Evolutionary conservation across 2,113 vertebrate genomes (phyloP).

Genomic region (Ivindomyrus marchei): DNA sequence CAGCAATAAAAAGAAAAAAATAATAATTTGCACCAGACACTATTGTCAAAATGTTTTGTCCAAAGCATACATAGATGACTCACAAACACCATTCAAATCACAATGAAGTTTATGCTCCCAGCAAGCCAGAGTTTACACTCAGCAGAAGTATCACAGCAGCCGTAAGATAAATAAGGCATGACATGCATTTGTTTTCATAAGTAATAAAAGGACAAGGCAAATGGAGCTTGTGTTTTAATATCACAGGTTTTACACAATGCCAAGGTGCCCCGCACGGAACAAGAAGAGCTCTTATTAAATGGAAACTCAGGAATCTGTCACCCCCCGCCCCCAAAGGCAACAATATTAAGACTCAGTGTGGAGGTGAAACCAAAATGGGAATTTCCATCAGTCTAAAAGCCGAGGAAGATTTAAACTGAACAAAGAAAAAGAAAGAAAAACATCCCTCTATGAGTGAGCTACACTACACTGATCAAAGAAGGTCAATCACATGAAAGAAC

Average conservation of each 20-base stretch:
- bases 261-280: background rate
- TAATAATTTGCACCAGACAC: background rate
- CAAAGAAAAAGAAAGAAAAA: background rate
- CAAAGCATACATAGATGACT: background rate
- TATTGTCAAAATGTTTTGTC: background rate
- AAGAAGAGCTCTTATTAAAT: conserved; percentile 5
- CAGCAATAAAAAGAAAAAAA: background rate
- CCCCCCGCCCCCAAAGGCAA: background rate
- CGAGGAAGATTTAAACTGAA: background rate
- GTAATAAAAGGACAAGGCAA: background rate
- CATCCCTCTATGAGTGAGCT: background rate
- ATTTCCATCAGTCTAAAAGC: background rate
- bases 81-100: background rate
- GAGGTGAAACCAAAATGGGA: background rate
- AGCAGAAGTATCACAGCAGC: background rate
- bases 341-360: background rate
- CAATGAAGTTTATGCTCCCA: background rate
- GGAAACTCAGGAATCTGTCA: background rate
- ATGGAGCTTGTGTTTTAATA: background rate
- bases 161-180: background rate
- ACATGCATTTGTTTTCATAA: background rate
- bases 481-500: background rate
- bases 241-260: background rate
- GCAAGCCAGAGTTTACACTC: conserved; percentile 9
- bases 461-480: background rate